Base-by-base conservation (phyloP, 2,888 invertebrate species). In the Clunio marinus region DNA sequence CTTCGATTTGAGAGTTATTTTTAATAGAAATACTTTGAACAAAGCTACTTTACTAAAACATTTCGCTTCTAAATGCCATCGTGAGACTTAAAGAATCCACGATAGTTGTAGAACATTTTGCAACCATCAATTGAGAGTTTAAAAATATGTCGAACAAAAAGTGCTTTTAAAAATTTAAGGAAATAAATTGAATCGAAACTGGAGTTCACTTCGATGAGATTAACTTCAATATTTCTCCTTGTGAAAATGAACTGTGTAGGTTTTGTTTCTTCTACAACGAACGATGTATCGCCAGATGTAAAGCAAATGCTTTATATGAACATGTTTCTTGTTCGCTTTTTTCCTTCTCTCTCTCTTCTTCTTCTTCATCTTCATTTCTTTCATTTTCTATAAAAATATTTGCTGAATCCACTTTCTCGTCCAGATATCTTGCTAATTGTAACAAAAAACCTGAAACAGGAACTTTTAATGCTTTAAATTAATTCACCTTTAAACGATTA, bases 371-470 rank as follows among this genome's bases (percentile, higher is more conserved):
- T 66, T 46, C 66, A 45, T 66, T 66, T 66, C 66, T 66, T 66
- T 66, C 66, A 55, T 66, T 66, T 66, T 66, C 66, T 66, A 66
- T 66, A 66, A 66, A 66, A 66, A 66, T 66, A 66, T 66, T 66
- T 66, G 51, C 66, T 66, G 66, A 66, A 66, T 66, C 66, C 66
- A 66, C 66, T 66, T 66, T 66, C 66, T 66, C 66, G 66, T 55
- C 66, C 51, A 66, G 66, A 66, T 66, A 66, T 66, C 66, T 66
- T 66, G 66, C 55, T 66, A 66, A 66, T 66, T 66, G 66, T 66
- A 66, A 66, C 66, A 66, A 66, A 66, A 66, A 66, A 66, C 28
- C 66, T 55, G 51, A 55, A 63, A 66, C 51, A 51, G 55, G 66
- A 55, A 66, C 51, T 55, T 46, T 66, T 66, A 55, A 66, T 55